These are phyloP conservation scores for Labeo calbasu DNA, from an alignment of 2,797 vertebrate species.

Conservation along the genomic window DNA sequence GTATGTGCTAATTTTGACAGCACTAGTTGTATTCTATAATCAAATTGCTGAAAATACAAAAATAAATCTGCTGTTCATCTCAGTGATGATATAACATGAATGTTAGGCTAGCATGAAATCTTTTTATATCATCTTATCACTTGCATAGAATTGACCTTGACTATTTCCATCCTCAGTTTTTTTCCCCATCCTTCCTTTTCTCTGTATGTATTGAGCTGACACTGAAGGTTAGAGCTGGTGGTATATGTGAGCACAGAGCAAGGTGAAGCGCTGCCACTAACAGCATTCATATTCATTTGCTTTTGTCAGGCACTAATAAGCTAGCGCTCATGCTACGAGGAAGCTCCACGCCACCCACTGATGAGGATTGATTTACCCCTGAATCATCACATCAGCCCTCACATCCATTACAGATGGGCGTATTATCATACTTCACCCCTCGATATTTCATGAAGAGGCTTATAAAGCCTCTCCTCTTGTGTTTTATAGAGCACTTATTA, in stretches of 20 bases:
- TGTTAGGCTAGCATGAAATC: not conserved
- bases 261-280: constrained; percentile 33
- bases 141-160: not conserved
- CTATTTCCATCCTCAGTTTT: constrained; percentile 3
- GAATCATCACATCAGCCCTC: constrained; percentile 49
- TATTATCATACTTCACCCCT: constrained; percentile 44
- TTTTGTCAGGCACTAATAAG: constrained; percentile 59
- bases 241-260: constrained; percentile 1
- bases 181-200: not conserved
- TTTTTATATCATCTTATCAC: not conserved
- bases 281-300: constrained; percentile 58
- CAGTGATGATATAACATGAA: not conserved
- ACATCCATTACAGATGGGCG: constrained; percentile 48
- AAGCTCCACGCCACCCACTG: constrained; percentile 41
- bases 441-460: constrained; percentile 31
- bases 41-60: not conserved
- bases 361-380: constrained; percentile 56
- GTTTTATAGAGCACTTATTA: constrained; percentile 51
- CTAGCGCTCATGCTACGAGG: constrained; percentile 47
- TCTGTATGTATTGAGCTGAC: constrained; percentile 4
- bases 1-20: too few species aligned
- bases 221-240: constrained; percentile 47
- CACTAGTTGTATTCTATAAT: not conserved
- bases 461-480: constrained; percentile 46
- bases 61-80: not conserved